Conservation (phyloP, 1,140 invertebrate species). For the Heliconius himera region DNA sequence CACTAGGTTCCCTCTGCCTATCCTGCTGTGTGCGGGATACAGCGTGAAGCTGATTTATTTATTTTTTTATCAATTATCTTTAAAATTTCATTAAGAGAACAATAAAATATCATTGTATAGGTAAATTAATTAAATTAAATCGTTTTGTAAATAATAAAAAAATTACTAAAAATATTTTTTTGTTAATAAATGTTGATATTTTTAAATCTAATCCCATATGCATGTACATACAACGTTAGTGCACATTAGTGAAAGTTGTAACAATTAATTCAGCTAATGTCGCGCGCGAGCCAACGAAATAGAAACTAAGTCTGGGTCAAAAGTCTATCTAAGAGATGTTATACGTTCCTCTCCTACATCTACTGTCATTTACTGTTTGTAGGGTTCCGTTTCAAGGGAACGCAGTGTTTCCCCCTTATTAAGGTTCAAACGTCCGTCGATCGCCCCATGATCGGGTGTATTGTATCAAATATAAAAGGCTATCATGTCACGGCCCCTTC, state of each 20-base stretch:
- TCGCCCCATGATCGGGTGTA: not conserved
- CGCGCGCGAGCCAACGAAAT: not conserved
- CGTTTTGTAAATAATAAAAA: too few relatives aligned
- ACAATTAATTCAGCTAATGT: constrained; percentile 4
- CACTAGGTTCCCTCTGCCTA: too few relatives aligned
- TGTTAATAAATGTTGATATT: not conserved
- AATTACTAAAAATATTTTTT: too few relatives aligned
- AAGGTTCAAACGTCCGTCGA: constrained; percentile 6
- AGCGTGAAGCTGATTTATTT: too few relatives aligned
- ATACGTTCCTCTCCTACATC: not conserved
- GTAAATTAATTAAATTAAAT: too few relatives aligned
- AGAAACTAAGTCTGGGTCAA: constrained; percentile 8
- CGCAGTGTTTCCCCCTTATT: not conserved
- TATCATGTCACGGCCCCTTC: not conserved
- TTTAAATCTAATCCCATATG: not conserved
- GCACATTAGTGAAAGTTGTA: constrained; percentile 10
- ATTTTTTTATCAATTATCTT: too few relatives aligned
- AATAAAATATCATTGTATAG: too few relatives aligned
- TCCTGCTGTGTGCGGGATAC: too few relatives aligned
- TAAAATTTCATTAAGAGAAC: too few relatives aligned
- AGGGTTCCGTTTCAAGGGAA: not conserved
- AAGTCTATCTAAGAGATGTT: not conserved
- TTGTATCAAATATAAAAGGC: constrained; percentile 3
- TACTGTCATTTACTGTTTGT: not conserved
- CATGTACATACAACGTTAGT: not conserved